These are phyloP conservation scores for Siniperca scherzeri DNA, from an alignment of 2,797 vertebrate species.

Conservation along the genomic window DNA sequence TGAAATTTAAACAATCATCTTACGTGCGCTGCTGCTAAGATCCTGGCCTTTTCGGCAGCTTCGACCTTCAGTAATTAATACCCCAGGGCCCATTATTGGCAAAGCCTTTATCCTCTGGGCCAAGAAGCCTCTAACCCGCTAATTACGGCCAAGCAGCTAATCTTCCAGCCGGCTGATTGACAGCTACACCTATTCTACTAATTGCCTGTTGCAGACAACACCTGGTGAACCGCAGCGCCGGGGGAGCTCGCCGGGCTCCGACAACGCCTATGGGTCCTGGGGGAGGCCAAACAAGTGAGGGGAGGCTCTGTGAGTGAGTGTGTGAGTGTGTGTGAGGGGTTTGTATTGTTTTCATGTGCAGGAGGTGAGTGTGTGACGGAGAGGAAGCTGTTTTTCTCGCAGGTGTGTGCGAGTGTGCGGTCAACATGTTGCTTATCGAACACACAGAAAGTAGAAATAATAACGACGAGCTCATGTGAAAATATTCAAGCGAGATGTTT, in stretches of 20 bases:
- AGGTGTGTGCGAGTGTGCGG: background rate
- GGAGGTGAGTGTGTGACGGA: conserved; percentile 20
- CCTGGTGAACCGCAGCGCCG: conserved; percentile 86
- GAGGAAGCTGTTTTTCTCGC: conserved; percentile 12
- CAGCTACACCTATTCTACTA: conserved; percentile 90
- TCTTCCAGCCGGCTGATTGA: conserved; percentile 88
- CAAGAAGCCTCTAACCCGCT: conserved; percentile 88
- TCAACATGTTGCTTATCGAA: conserved; percentile 24
- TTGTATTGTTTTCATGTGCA: conserved; percentile 58
- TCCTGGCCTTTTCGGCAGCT: conserved; percentile 89
- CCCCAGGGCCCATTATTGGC: conserved; percentile 90
- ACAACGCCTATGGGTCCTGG: conserved; percentile 81
- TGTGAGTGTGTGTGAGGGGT: conserved; percentile 25
- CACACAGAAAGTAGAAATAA: background rate
- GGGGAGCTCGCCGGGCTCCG: conserved; percentile 82
- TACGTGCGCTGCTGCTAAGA: conserved; percentile 88
- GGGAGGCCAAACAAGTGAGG: conserved; percentile 80
- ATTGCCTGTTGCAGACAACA: conserved; percentile 91
- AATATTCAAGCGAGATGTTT: background rate
- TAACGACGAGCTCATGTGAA: conserved; percentile 4
- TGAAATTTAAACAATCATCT: conserved; percentile 93
- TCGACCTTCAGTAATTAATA: conserved; percentile 93
- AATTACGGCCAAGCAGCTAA: conserved; percentile 90
- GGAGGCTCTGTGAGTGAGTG: conserved; percentile 41
- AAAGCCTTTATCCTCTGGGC: conserved; percentile 90